A percentile compares a stretch with the other conserved stretches of the same genome.
Conservation (phyloP, 1,140 invertebrate genomes). For the Holcopasites calliopsidis region DNA sequence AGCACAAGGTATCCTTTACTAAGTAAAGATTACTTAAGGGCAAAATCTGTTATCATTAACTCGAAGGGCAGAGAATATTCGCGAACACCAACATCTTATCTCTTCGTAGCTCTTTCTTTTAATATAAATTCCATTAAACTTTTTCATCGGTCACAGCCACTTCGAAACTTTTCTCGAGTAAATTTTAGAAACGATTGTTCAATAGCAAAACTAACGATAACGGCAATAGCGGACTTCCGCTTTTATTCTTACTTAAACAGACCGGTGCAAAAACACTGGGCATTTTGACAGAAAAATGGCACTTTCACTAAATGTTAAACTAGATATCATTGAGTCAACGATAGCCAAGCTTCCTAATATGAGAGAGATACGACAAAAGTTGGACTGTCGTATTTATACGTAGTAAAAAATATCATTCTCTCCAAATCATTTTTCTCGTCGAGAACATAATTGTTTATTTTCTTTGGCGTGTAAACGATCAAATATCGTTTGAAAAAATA, state of each 20-base stretch:
- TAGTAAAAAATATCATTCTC: neutral
- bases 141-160: conserved; percentile 44
- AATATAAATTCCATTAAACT: conserved; percentile 24
- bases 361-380: conserved; percentile 25
- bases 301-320: conserved; percentile 29
- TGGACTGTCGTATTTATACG: conserved; percentile 8
- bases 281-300: conserved; percentile 27
- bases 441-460: conserved; percentile 20
- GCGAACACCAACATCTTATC: neutral
- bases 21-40: neutral
- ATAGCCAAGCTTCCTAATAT: neutral
- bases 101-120: conserved; percentile 9
- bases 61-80: neutral
- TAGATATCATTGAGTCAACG: neutral
- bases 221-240: conserved; percentile 19
- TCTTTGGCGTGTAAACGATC: conserved; percentile 13
- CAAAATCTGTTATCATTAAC: neutral
- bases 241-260: neutral
- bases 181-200: conserved; percentile 23
- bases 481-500: neutral
- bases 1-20: too few species aligned
- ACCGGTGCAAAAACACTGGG: conserved; percentile 29
- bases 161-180: conserved; percentile 39
- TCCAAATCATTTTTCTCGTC: too few species aligned
- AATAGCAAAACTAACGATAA: conserved; percentile 44